Evolutionary conservation across 2,113 vertebrate species (phyloP).

Genomic region (Sphaerodactylus townsendi): DNA sequence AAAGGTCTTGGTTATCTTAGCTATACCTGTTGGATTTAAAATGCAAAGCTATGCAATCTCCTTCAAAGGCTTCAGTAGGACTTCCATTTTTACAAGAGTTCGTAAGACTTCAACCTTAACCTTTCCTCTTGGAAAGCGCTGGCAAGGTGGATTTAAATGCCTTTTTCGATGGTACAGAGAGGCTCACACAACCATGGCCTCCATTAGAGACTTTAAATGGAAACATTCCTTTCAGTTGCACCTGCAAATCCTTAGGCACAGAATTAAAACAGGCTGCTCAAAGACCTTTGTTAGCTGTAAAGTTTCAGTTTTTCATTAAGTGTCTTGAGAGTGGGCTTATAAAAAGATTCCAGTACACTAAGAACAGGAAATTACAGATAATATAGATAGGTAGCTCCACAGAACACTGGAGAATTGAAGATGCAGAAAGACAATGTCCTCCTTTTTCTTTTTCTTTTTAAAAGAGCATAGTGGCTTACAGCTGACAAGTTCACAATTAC

Average conservation of each 20-base stretch:
- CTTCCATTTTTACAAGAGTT: neutral
- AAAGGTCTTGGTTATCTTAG: neutral
- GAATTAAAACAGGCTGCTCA: conserved; percentile 45
- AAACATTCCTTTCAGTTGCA: neutral
- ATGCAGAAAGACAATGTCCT: conserved; percentile 22
- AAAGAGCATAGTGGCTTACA: neutral
- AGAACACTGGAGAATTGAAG: neutral
- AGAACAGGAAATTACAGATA: conserved; percentile 59
- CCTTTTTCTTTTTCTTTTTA: neutral
- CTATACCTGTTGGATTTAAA: neutral
- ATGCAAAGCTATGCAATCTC: too few species aligned
- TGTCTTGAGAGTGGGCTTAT: conserved; percentile 29
- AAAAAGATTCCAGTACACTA: conserved; percentile 32
- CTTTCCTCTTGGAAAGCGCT: neutral
- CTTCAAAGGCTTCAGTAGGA: neutral
- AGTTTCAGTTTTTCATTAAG: conserved; percentile 63
- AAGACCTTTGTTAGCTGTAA: conserved; percentile 59
- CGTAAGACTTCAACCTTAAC: neutral
- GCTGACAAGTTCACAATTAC: neutral
- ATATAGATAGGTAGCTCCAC: conserved; percentile 46
- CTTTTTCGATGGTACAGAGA: too few species aligned
- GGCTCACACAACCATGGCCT: neutral
- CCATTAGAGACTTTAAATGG: conserved; percentile 12
- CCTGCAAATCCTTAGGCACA: conserved; percentile 52
- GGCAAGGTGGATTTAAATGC: neutral